Base-by-base conservation (phyloP, 2,888 invertebrate genomes). In the Agrochola circellaris region DNA sequence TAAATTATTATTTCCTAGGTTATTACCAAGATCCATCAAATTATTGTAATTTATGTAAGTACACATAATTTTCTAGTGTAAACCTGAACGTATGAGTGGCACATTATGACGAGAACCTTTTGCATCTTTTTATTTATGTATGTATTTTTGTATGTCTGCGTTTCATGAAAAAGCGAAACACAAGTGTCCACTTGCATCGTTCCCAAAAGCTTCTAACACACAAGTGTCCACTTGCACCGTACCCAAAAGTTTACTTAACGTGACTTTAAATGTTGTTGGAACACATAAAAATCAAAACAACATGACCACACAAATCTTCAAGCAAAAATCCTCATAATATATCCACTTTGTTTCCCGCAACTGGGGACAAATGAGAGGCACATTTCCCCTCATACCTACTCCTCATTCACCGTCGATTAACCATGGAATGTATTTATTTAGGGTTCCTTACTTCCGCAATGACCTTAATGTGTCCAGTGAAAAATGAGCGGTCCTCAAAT, bases 371-470 rank as follows among this genome's bases (percentile, higher is more conserved):
- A 94, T 92, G 93, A 91, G 91, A 87, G 86, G 85, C 77, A 82
- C 85, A 89, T 91, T 92, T 90, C 91, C 92, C 91, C 90, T 90
- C 87, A 75, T 78, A 77, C n/a, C n/a, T n/a, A n/a, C 86, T 87
- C 78, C 67, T 87, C 90, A 92, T 95, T 95, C 93, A 95, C 93
- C 93, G 95, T 95, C 96, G 95, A 96, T 96, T 95, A 95, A 92
- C 93, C 93, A 91, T 92, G 88, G 92, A 93, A 94, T 93, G 93
- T 95, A 95, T 96, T 95, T 95, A 95, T 94, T 95, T 95, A 94
- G 95, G 95, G 93, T 90, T 91, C 93, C 89, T 88, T 87, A 90
- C 91, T 90, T 91, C 91, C 91, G 90, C 85, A 88, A 73, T 87
- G 89, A 89, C 89, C 92, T 90, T 94, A 95, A 95, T 95, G 94